A percentile compares a stretch with the other conserved stretches of the same genome.
phyloP scores from a whole-genome alignment of 2,797 vertebrate genomes.

The Argyrosomus regius region DNA sequence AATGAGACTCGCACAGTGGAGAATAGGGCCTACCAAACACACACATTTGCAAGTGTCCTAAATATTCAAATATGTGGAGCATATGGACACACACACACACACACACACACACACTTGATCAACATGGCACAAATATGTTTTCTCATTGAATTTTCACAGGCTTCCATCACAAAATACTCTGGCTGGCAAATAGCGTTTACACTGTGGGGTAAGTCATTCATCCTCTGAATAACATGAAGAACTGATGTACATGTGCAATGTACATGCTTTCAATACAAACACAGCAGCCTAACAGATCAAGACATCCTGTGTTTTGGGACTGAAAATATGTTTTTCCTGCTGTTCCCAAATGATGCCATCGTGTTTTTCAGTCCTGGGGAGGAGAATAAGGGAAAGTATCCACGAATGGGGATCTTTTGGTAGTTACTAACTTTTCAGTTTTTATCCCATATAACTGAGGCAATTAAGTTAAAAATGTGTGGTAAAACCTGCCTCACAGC shows the following conservation, averaged over 20 bases:
- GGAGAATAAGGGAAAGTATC: not conserved
- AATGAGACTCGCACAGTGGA: not conserved
- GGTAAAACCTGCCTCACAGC: not conserved
- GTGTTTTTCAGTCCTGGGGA: not conserved
- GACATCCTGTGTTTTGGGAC: not conserved
- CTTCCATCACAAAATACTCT: slow-evolving; percentile 91
- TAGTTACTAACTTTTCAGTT: not conserved
- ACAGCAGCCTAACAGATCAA: not conserved
- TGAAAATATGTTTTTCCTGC: not conserved
- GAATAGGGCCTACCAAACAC: not conserved
- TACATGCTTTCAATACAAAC: not conserved
- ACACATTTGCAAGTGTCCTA: not conserved
- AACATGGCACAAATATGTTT: not conserved
- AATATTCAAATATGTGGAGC: not conserved
- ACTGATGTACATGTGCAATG: not conserved
- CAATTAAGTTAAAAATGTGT: too few species aligned
- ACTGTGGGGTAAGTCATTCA: slow-evolving; percentile 89
- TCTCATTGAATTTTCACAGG: slow-evolving; percentile 76
- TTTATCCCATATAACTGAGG: not conserved
- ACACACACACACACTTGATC: too few species aligned
- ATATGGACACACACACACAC: not conserved
- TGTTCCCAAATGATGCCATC: not conserved
- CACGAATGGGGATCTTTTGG: not conserved
- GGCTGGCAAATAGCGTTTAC: slow-evolving; percentile 94
- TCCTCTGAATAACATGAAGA: not conserved